phyloP scores from a whole-genome alignment of 2,888 invertebrate species.

The Pterostichus niger region DNA sequence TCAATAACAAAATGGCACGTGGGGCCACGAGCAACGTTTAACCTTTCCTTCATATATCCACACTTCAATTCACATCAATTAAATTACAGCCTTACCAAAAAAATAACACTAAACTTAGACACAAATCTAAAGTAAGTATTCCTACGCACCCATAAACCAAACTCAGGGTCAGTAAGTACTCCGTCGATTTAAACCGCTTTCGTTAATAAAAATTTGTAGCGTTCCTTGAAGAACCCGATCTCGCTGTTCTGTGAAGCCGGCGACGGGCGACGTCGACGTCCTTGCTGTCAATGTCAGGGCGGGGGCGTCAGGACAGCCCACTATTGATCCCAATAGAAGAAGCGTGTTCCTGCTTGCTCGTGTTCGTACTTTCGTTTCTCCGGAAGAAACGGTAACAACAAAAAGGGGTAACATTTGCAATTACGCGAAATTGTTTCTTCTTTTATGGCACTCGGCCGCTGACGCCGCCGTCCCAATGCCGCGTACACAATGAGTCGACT shows the following conservation, averaged over 20 bases:
- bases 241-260: too few species aligned
- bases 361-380: conserved; percentile 29
- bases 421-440: conserved; percentile 65
- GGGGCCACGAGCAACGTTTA: background rate
- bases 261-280: background rate
- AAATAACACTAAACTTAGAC: too few species aligned
- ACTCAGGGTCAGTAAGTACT: too few species aligned
- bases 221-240: too few species aligned
- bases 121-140: too few species aligned
- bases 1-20: background rate
- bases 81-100: too few species aligned
- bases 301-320: background rate
- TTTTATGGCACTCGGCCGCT: conserved; percentile 42
- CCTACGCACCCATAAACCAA: too few species aligned
- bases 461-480: background rate
- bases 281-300: conserved; percentile 13
- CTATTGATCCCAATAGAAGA: conserved; percentile 60
- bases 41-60: background rate
- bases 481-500: background rate
- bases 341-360: background rate
- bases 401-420: conserved; percentile 62
- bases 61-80: background rate
- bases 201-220: too few species aligned
- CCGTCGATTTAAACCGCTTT: too few species aligned
- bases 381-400: conserved; percentile 51